Evolutionary conservation across 2,797 vertebrate genomes (phyloP).

Genomic region (Esox masquinongy): DNA sequence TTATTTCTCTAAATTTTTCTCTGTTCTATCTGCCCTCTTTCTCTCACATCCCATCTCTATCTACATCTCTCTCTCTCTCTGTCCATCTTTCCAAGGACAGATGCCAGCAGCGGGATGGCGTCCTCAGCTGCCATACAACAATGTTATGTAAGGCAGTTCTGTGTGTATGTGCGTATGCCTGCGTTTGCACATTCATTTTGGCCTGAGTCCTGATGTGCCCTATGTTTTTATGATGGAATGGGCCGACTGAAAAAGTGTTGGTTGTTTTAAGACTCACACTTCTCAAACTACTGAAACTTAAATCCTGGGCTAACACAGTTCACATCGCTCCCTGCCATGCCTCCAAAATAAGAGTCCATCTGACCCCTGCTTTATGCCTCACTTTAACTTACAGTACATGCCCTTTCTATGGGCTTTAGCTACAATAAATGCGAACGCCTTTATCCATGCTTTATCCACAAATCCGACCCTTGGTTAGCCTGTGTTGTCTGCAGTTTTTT

Average conservation of each 20-base stretch:
- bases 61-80: constrained; percentile 53
- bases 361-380: neutral
- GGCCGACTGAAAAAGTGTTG: neutral
- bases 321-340: neutral
- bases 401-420: neutral
- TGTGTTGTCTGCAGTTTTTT: neutral
- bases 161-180: constrained; percentile 32
- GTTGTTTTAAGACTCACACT: neutral
- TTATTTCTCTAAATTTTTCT: constrained; percentile 12
- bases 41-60: constrained; percentile 29
- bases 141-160: constrained; percentile 62
- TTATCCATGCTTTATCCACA: neutral
- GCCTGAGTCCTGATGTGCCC: neutral
- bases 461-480: neutral
- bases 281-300: neutral
- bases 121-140: constrained; percentile 72
- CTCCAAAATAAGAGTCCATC: neutral
- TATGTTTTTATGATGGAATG: neutral
- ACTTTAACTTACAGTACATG: neutral
- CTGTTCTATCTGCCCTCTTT: constrained; percentile 18
- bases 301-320: neutral
- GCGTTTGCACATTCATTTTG: constrained; percentile 3
- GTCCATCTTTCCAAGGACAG: constrained; percentile 70
- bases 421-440: neutral
- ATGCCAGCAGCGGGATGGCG: constrained; percentile 68